Evolutionary conservation across 1,140 invertebrate species (phyloP), one percentile per base, ranked within the genome.

Genomic region (Drosophila cardini): DNA sequence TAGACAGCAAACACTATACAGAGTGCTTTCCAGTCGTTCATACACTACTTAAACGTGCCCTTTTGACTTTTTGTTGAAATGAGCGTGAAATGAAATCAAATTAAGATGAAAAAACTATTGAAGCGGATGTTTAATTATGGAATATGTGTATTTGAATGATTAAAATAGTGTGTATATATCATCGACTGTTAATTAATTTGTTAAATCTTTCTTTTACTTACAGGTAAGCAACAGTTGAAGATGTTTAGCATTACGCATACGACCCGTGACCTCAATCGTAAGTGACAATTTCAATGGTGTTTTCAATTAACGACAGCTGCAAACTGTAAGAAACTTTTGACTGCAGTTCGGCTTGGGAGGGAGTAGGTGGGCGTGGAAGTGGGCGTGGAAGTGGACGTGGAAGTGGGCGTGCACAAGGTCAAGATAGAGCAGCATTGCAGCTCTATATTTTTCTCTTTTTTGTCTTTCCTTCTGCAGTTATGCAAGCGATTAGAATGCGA

Each of bases 221-320:
- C 81, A 80, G 81, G 81, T 85, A 85, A 85, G 73, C 69, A 45
- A 67, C 50, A 58, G 42, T 45, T 36, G 58, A 65, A 57, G 57
- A 76, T 69, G 52, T 67, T 68, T 62, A 43, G 43, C 21, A 68
- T 76, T 58, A 72, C 42, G 13, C 53, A 58, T 50, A 53, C 34
- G 15, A 48, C 50, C 64, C 32, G 56, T 26, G 18, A 38, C 4
- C 7, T 26, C 32, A 76, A 80, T 58, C 64, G 80, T 84, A 84
- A 83, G 48, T 77, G 53, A 72, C 50, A 56, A 69, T 60, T 42
- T 68, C 16, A 32, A 78, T 53, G 46, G 52, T 57, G 57, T 65
- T 78, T 82, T 78, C 75, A 82, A 82, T 82, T 82, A 83, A 57
- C 16, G 58, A 43, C n/a, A 42, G 73, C 50, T 55, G 62, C 18